These are phyloP conservation scores for Trididemnum nubilum DNA, from an alignment of 23 tunicate species.

Conservation along the genomic window DNA sequence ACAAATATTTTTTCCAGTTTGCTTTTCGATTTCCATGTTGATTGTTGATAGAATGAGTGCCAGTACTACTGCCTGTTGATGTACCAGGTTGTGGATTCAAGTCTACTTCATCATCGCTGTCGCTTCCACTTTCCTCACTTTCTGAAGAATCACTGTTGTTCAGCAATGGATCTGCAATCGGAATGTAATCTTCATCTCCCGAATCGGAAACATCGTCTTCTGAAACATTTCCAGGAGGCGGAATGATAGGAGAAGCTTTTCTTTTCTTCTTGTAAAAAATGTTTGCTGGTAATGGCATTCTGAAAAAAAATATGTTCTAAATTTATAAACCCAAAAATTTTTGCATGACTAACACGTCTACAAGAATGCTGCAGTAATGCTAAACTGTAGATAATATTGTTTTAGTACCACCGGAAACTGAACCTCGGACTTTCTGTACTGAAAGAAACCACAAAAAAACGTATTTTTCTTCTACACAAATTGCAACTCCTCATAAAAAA, in stretches of 20 bases:
- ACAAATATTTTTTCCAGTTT: slow-evolving; percentile 10
- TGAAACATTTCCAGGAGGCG: slow-evolving; percentile 23
- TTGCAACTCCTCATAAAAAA: no score
- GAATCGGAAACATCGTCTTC: slow-evolving; percentile 18
- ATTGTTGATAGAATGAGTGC: slow-evolving; percentile 10
- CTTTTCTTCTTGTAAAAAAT: slow-evolving; percentile 19
- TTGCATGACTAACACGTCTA: no score
- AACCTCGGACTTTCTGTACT: no score
- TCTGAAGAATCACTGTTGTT: slow-evolving; percentile 5
- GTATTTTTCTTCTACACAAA: no score
- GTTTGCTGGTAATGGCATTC: slow-evolving; percentile 22
- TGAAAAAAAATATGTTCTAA: neutral
- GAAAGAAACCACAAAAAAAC: no score
- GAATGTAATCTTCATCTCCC: slow-evolving; percentile 22
- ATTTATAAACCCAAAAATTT: no score
- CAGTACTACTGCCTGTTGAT: slow-evolving; percentile 15
- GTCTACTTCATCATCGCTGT: neutral
- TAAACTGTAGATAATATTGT: no score
- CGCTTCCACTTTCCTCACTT: neutral
- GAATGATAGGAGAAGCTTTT: slow-evolving; percentile 4
- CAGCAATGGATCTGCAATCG: neutral
- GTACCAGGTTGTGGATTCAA: slow-evolving; percentile 16
- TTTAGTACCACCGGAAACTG: no score
- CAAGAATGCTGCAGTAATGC: no score
- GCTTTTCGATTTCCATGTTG: slow-evolving; percentile 1